A percentile compares a stretch with the other conserved stretches of the same genome.
Conservation (phyloP, 2,113 vertebrate genomes). For the Clarias magur region DNA sequence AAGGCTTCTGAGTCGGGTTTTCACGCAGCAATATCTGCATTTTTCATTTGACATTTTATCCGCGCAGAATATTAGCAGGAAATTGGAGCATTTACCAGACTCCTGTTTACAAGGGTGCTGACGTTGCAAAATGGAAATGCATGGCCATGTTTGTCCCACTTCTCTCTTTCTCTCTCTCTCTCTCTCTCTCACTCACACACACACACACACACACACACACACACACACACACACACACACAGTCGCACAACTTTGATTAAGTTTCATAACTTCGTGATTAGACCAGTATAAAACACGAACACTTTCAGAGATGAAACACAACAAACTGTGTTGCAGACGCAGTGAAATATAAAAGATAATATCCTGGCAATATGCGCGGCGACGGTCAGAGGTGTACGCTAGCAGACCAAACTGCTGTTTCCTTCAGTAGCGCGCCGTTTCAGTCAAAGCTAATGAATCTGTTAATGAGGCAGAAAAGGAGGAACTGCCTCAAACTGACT, state of each 20-base stretch:
- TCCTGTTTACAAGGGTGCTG: conserved; percentile 26
- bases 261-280: neutral
- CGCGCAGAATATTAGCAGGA: conserved; percentile 5
- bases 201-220: neutral
- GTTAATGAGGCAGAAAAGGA: neutral
- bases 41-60: conserved; percentile 31
- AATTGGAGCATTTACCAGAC: conserved; percentile 32
- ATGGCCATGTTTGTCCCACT: conserved; percentile 31
- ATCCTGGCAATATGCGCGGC: neutral
- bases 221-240: conserved; percentile 20
- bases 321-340: neutral
- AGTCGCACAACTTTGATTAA: conserved; percentile 11
- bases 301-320: conserved; percentile 3
- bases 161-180: too few relatives aligned
- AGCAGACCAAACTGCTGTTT: neutral
- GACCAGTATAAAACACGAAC: neutral
- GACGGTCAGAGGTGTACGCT: neutral
- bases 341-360: conserved; percentile 3
- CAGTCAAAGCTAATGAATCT: neutral
- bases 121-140: conserved; percentile 25
- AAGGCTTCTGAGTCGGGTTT: neutral
- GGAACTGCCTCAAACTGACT: neutral
- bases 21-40: conserved; percentile 8
- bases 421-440: neutral
- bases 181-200: neutral